These are phyloP conservation scores for Drosophila bunnanda DNA, from an alignment of 2,888 invertebrate species.

Conservation along the genomic window DNA sequence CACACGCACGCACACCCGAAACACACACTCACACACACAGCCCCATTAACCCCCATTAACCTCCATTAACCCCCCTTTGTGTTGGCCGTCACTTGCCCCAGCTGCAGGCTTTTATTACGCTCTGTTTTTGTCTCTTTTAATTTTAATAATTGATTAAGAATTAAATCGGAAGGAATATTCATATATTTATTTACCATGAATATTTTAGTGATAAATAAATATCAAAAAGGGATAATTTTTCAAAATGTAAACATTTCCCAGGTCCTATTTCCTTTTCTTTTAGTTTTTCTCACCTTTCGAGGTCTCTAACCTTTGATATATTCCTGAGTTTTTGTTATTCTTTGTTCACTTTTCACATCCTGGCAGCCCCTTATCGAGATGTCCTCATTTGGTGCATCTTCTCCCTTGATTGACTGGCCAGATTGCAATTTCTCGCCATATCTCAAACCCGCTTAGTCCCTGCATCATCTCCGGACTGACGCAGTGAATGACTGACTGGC, in stretches of 20 bases:
- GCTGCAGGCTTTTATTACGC: neutral
- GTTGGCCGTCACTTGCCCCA: neutral
- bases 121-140: neutral
- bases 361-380: conserved; percentile 12
- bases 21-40: conserved; percentile 1
- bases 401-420: conserved; percentile 23
- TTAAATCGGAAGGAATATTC: neutral
- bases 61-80: conserved; percentile 28
- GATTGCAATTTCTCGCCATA: conserved; percentile 20
- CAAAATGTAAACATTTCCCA: too few relatives aligned
- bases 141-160: neutral
- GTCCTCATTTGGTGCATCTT: conserved; percentile 4
- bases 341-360: neutral
- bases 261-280: neutral
- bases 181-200: neutral
- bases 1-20: neutral
- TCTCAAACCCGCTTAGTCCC: conserved; percentile 5
- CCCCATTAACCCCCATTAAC: conserved; percentile 19
- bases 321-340: neutral
- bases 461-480: conserved; percentile 4
- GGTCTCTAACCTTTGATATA: neutral
- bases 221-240: too few relatives aligned
- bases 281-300: neutral
- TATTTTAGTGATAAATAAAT: too few relatives aligned
- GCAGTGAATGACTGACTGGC: conserved; percentile 9